A percentile compares a stretch with the other conserved stretches of the same genome.
These are phyloP conservation scores for Troides aeacus DNA, from an alignment of 2,888 invertebrate genomes.

Conservation along the genomic window DNA sequence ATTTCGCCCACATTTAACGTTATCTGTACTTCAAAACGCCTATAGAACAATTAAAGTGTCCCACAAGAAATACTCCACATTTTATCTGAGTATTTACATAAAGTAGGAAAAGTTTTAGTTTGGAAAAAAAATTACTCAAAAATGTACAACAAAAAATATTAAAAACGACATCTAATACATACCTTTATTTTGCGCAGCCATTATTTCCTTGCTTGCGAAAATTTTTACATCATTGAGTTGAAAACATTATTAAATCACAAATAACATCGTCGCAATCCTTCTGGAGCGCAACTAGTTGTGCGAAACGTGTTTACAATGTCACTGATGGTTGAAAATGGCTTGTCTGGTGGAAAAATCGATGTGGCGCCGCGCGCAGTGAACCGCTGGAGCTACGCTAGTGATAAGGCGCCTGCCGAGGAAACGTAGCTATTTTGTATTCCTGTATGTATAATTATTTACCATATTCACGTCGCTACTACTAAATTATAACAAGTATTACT, in stretches of 20 bases:
- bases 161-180: conserved; percentile 40
- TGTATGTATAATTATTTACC: conserved; percentile 26
- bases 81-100: conserved; percentile 43
- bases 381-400: conserved; percentile 53
- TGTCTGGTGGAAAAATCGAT: conserved; percentile 76
- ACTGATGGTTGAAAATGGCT: conserved; percentile 64
- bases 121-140: conserved; percentile 19
- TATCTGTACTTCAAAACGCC: conserved; percentile 59
- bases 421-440: conserved; percentile 42
- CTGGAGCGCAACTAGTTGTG: conserved; percentile 45
- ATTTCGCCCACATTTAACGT: conserved; percentile 61
- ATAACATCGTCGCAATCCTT: conserved; percentile 35
- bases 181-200: conserved; percentile 76
- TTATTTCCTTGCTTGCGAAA: conserved; percentile 50
- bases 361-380: conserved; percentile 68
- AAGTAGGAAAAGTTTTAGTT: conserved; percentile 28
- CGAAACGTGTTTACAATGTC: conserved; percentile 68
- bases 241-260: conserved; percentile 57
- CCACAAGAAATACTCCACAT: conserved; percentile 42
- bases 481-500: not conserved
- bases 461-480: not conserved
- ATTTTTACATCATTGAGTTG: conserved; percentile 60
- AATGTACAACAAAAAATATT: conserved; percentile 24
- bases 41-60: conserved; percentile 43
- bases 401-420: conserved; percentile 47